Base-by-base conservation (phyloP, 2,797 vertebrate species). In the Microctenopoma stevenorrisi region DNA sequence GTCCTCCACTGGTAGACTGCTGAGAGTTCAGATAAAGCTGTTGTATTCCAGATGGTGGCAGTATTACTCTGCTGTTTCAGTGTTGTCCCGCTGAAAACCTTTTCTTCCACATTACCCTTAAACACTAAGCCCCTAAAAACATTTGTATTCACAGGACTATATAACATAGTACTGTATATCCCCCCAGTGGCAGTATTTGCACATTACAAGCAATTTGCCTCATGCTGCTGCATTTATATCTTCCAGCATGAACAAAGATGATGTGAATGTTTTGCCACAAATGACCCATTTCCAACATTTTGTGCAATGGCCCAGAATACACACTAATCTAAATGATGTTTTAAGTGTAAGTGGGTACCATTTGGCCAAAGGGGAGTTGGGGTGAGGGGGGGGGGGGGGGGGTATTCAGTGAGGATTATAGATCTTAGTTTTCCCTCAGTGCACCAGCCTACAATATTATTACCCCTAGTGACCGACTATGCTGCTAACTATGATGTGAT, bases 321-420 rank as follows among this genome's bases (percentile, higher is more conserved):
- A 74, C 86, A 16, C 79, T 91, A 91, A 90, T 91, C 88, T 89
- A 88, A 89, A 90, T 74, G 82, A 87, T 85, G 82, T 87, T 89
- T 89, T 86, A 88, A 88, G 83, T 88, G 69, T 89, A 88, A 82
- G 81, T 56, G 64, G 81, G 75, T 81, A 78, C 86, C 85, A 68
- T 90, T 91, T 90, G 88, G 82, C 90, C 82, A 52, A 83, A 82
- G 76, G 77, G 78, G 60, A 63, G 33, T 35, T 13, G 44, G 44
- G 42, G 49, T 51, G 71, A 83, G 44, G 44, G 44, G 49, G 52
- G 71, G 44, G 44, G 49, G 52, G 71, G 18, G 1, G 18, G 18
- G 82, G 91, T 88, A 87, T 53, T 91, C 86, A 85, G 75, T 6
- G 56, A 76, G 64, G 84, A 72, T 72, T 79, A 60, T 9, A 70